Percentiles rank a stretch among this genome's conserved stretches.
These are phyloP conservation scores for Sceloporus tristichus DNA, from an alignment of 2,113 vertebrate species.

Conservation along the genomic window DNA sequence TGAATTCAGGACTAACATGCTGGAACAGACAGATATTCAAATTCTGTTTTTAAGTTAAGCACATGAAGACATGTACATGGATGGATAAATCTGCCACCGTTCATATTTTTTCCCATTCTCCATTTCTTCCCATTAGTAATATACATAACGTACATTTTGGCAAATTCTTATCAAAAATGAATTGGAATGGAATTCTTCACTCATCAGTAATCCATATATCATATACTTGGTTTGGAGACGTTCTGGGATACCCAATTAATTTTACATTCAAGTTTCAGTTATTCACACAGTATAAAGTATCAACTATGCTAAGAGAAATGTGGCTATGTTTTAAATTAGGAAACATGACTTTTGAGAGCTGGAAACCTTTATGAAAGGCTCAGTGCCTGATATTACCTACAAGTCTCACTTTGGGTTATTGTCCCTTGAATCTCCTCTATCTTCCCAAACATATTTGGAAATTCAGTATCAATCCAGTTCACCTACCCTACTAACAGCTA, in stretches of 20 bases:
- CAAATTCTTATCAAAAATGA: no score
- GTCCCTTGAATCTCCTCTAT: not conserved
- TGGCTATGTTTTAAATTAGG: not conserved
- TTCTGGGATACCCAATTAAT: not conserved
- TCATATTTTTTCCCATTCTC: no score
- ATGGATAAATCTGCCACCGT: no score
- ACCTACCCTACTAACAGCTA: not conserved
- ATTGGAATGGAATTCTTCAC: no score
- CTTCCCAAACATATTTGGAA: not conserved
- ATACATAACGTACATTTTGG: no score
- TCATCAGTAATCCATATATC: not conserved
- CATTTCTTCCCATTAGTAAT: no score
- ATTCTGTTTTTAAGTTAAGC: no score
- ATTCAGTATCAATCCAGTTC: no score
- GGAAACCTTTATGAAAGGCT: not conserved
- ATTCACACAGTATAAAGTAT: not conserved
- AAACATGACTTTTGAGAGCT: not conserved
- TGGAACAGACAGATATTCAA: no score
- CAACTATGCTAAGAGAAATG: not conserved
- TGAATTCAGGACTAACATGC: no score
- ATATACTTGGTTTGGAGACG: not conserved
- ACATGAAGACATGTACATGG: no score
- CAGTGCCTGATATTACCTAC: not conserved
- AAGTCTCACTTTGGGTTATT: no score
- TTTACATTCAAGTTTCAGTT: not conserved